Base-by-base conservation (phyloP, 2,797 vertebrate genomes). In the Taenioides sp. region DNA sequence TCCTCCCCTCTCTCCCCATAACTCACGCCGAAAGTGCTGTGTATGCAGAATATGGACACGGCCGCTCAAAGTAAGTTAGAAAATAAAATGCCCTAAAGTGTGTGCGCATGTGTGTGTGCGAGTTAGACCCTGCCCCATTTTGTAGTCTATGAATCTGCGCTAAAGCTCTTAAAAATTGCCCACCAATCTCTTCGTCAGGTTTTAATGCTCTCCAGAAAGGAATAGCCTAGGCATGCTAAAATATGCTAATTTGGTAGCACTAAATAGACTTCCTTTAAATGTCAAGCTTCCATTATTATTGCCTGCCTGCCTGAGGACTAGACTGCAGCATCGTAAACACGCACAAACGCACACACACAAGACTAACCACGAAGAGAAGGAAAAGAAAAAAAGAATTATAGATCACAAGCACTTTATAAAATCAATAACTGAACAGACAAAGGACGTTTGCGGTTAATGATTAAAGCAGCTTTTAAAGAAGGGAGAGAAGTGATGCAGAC, bases 191-290 rank as follows among this genome's bases (percentile, higher is more conserved):
- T 83, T 77, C 66, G 67, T 84, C 63, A 70, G 84, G 87, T 93
- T 90, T 62, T 88, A 92, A 91, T 90, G 84, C 78, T 72, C 73
- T 83, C 81, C 74, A 82, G 85, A 84, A 63, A 88, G 80, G 83
- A 84, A 87, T 47, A 80, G 82, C 84, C 72, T 81, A 84, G 82
- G 85, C 87, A 87, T 40, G 87, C 87, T 92, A 91, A 91, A 92
- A 82, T 91, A 92, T 91, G 89, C 82, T 91, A 92, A 93, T 91
- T 82, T 87, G 79, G 77, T 81, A 81, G 83, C 84, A 89, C 88
- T 89, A 92, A 92, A 87, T 86, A 87, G 76, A 89, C 81, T 62
- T 84, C 87, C 88, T 90, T 91, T 92, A 92, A 93, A 93, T 92
- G 91, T 91, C 89, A 92, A 84, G 85, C 84, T 85, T 84, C 84